phyloP scores from a whole-genome alignment of 1,140 invertebrate species.

The Drosophila murphyi region DNA sequence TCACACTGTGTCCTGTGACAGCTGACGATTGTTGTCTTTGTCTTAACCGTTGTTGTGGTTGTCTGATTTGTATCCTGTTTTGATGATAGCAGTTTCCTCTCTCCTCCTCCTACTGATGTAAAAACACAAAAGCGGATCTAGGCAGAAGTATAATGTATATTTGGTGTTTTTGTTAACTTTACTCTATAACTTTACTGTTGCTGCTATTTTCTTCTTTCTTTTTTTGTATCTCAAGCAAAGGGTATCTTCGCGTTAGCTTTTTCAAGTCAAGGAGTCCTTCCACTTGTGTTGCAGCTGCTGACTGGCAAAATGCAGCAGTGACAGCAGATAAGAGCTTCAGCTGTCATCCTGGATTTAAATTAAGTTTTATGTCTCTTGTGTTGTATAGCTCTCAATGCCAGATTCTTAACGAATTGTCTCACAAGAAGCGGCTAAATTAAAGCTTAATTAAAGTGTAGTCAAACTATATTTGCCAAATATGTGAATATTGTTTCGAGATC shows the following conservation, averaged over 20 bases:
- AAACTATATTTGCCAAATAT: background rate
- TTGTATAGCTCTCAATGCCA: background rate
- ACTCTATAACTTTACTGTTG: background rate
- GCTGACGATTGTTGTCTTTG: background rate
- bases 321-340: constrained; percentile 33
- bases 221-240: background rate
- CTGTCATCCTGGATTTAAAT: constrained; percentile 35
- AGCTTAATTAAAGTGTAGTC: constrained; percentile 15
- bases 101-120: too few species aligned
- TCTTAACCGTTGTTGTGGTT: constrained; percentile 2
- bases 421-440: background rate
- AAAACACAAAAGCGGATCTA: too few species aligned
- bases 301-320: constrained; percentile 17
- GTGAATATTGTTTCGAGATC: too few species aligned
- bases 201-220: background rate
- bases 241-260: background rate
- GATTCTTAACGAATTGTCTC: background rate
- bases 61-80: too few species aligned
- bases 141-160: too few species aligned
- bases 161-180: background rate
- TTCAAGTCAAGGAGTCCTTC: too few species aligned
- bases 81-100: too few species aligned
- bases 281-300: constrained; percentile 4
- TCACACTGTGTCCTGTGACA: constrained; percentile 6
- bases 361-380: constrained; percentile 27